Evolutionary conservation across 2,888 invertebrate species (phyloP), one percentile per base, ranked within the genome.

Genomic region (Hedychridium roseum): DNA sequence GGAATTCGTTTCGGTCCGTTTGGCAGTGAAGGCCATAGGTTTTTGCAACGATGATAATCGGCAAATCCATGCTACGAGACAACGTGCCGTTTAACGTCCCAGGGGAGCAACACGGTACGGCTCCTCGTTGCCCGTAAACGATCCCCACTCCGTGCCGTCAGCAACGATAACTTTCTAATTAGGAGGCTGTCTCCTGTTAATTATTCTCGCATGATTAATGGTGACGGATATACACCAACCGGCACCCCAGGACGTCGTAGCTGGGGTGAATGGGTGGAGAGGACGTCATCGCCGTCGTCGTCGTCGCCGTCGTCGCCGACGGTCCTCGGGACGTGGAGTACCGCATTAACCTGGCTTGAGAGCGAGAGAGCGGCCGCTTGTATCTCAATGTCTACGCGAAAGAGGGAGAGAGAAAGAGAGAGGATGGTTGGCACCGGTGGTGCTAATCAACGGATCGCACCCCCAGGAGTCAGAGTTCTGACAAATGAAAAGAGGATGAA

Each of bases 131-230:
- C 9, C 34, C 47, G n/a, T 37, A 41, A 43, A 30, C 43, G 51
- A 55, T 50, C 32, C 55, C 28, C 45, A 45, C 43, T 40, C 34
- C 39, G 18, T 43, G 54, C 62, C 66, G 69, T 66, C 64, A 61
- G 62, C 54, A 64, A 60, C 68, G 70, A 72, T 74, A 73, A 71
- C 65, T 72, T 70, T 71, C 67, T 71, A 71, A 73, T 74, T 72
- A 71, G 70, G 64, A 64, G 60, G 54, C 64, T 70, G 70, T 67
- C 68, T 60, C 58, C 51, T 60, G 68, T 68, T 73, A 74, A 74
- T 74, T 71, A 73, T 68, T 66, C 66, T 50, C 54, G 64, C 54
- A 61, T 71, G 71, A 73, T 73, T 70, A 70, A 70, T 73, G 69
- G 60, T 64, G 68, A 65, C 64, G 57, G 63, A 65, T 68, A 57